These are phyloP conservation scores for Pempheris klunzingeri DNA, from an alignment of 2,797 vertebrate species.

Conservation along the genomic window DNA sequence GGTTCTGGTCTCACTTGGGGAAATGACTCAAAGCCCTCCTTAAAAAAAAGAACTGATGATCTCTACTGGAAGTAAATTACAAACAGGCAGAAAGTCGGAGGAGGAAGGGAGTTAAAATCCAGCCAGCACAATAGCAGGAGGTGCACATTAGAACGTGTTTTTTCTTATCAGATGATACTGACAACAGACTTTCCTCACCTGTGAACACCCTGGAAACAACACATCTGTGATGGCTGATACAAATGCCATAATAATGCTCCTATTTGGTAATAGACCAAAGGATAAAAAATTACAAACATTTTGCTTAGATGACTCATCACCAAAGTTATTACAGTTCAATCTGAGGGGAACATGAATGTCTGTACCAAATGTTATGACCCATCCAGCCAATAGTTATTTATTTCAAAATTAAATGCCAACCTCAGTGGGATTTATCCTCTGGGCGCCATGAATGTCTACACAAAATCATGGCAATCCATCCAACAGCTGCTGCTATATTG, in stretches of 20 bases:
- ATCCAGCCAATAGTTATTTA: not conserved
- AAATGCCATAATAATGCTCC: no score
- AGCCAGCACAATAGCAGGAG: slow-evolving; percentile 70
- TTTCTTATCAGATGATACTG: slow-evolving; percentile 55
- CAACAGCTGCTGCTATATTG: not conserved
- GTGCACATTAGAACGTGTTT: slow-evolving; percentile 26
- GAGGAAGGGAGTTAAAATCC: slow-evolving; percentile 59
- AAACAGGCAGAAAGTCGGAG: slow-evolving; percentile 38
- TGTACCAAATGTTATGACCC: not conserved
- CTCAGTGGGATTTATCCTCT: not conserved
- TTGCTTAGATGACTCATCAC: not conserved
- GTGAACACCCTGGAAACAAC: slow-evolving; percentile 16
- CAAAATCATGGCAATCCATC: not conserved
- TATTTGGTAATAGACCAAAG: not conserved
- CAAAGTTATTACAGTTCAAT: no score
- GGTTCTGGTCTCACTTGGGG: not conserved
- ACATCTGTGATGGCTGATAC: no score
- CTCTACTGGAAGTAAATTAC: slow-evolving; percentile 64
- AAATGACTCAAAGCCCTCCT: slow-evolving; percentile 41
- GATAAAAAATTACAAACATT: no score
- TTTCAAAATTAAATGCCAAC: not conserved
- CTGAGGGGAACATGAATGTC: not conserved
- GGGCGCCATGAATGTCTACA: rapidly evolving
- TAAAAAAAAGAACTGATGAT: slow-evolving; percentile 51
- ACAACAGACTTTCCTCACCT: slow-evolving; percentile 64